Conservation (phyloP, 2,113 vertebrate genomes). For the Alexandromys fortis region DNA sequence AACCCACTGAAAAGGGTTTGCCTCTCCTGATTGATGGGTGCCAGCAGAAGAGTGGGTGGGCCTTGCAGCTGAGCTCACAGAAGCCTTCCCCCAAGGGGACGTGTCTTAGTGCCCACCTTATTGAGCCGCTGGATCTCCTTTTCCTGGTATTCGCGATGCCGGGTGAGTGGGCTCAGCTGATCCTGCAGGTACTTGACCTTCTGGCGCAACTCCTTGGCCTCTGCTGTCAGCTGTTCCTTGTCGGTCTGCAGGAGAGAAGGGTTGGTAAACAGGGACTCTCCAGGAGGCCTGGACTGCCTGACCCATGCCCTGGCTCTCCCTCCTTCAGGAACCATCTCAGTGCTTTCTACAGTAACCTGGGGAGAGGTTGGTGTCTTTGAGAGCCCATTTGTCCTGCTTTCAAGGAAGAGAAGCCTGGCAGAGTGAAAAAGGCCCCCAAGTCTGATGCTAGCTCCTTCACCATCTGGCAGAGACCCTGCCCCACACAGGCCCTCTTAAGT, state of each 20-base stretch:
- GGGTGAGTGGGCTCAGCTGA: conserved; percentile 93
- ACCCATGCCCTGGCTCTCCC: fast-evolving
- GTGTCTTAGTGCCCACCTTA: conserved; percentile 84
- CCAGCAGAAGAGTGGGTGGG: too few species aligned
- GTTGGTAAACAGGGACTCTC: not conserved
- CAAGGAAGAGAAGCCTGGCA: not conserved
- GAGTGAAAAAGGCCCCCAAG: not conserved
- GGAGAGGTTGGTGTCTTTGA: not conserved
- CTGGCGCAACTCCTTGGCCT: conserved; percentile 94
- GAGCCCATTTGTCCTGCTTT: not conserved
- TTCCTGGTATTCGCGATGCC: conserved; percentile 97
- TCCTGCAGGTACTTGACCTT: conserved; percentile 95
- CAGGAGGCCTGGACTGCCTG: not conserved
- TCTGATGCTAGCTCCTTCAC: not conserved
- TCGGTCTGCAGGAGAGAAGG: conserved; percentile 86
- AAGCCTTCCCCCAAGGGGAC: not conserved
- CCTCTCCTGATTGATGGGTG: not conserved
- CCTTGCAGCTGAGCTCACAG: not conserved
- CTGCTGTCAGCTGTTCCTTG: conserved; percentile 93
- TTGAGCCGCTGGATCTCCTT: conserved; percentile 98
- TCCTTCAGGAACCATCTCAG: not conserved
- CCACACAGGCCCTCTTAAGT: too few species aligned
- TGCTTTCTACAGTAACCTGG: not conserved
- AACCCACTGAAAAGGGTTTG: not conserved
- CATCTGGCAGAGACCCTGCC: not conserved